Base-by-base conservation (phyloP, 2,888 invertebrate genomes). In the Trissolcus japonicus region DNA sequence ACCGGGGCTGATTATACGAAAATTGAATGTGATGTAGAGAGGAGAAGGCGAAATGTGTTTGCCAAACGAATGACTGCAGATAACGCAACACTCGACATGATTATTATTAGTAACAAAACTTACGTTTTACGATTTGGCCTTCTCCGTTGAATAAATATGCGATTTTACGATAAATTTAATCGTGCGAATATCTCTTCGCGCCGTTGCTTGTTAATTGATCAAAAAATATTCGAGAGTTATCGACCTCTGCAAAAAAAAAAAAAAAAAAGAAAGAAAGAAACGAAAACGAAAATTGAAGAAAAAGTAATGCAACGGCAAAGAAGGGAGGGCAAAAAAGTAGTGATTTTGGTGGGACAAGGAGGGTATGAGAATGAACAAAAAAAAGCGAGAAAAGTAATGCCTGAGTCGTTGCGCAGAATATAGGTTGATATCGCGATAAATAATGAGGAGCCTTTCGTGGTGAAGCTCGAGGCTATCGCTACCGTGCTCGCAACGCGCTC, bases 361-460 rank as follows among this genome's bases (percentile, higher is more conserved):
- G n/a, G 43, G 43, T n/a, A 51, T 4, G 29, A 9, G n/a, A 13
- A 19, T n/a, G 48, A 46, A 50, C n/a, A 69, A 75, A 61, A 67
- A 73, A 77, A 69, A 77, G 16, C 6, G n/a, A 2, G 43, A 72
- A 72, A 54, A 17, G 51, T 53, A 54, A 51, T 48, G n/a, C 16
- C 56, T 53, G 66, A 19, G 48, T 68, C 75, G 67, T 67, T 82
- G 83, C 82, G 84, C 84, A 83, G 87, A 87, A 88, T 88, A 87
- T 88, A 87, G 86, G 87, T 86, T 87, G 88, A 88, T 88, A 88
- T 86, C 85, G 84, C 84, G 87, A 88, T 88, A 88, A 88, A 88
- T 87, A 87, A 88, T 85, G 85, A 87, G 86, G 83, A 86, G 83
- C 82, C 84, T 86, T 86, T 87, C 85, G 83, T 82, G 85, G 85